Evolutionary conservation across 1,140 invertebrate species (phyloP), one percentile per base, ranked within the genome.

Genomic region (Drosophila malerkotliana): DNA sequence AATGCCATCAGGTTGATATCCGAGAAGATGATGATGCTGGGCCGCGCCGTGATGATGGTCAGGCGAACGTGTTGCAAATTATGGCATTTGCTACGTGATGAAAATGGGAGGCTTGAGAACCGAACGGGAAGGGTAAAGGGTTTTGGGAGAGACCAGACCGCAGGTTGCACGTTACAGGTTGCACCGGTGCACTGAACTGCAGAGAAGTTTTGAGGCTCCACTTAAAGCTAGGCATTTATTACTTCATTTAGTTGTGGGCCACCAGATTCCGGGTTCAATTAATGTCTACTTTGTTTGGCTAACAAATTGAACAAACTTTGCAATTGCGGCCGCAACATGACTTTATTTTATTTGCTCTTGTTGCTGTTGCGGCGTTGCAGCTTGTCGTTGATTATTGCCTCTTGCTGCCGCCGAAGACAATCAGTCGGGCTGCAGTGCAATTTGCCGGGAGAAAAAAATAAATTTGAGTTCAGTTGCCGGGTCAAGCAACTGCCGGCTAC

Each of bases 401-500:
- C 66, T 56, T 34, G 63, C 62, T 49, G 77, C 77, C 66, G 71
- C 77, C 58, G 79, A 87, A 84, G 78, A 87, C 82, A 85, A 87
- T 85, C 82, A 85, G 28, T 39, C 37, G 34, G 63, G 64, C 63
- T 72, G 59, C 78, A 82, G 69, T 82, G 82, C 85, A 90, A 90
- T 90, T 88, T 87, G 81, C 79, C 85, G 67, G 80, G 41, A 21
- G 41, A 54, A 53, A 62, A 67, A 69, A 67, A 69, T 56, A 87
- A 73, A 87, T 87, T 85, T 82, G 81, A 85, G 85, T 90, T 90
- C 85, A 90, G 72, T 74, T 54, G 72, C 63, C 69, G 71, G 87
- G 85, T 90, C 85, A 90, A 85, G 74, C 72, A 74, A 85, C 79
- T 90, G 81, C 75, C 72, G 59, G 83, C 85, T 90, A 90, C 85